Base-by-base conservation (phyloP, 2,113 vertebrate species). In the Megaptera novaeangliae region DNA sequence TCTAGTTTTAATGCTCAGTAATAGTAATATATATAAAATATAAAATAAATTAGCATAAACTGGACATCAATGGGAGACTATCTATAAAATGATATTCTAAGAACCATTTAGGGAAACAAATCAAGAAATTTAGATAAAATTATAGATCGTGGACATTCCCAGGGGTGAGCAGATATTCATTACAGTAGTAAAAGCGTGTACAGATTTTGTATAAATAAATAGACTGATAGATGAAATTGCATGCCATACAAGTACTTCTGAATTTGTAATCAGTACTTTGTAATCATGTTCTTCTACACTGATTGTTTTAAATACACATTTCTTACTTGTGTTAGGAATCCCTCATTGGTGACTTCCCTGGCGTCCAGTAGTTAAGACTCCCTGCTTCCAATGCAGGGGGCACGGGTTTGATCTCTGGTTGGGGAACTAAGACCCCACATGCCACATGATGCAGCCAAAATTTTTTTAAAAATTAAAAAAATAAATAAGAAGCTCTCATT, bases 51-150 rank as follows among this genome's bases (percentile, higher is more conserved):
- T 59, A 89, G 12, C 17, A 82, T 71, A 71, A 95, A 82, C 18
- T 93, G 8, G 20, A 82, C 78, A 49, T 39, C 68, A 57, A 1
- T 68, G 36, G 29, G 5, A 6, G 11, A 27, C 34, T 23, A 91
- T 39, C 11, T 86, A 84, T 80, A 96, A 84, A 72, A 23, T 82
- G 84, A 52, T 93, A 92, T 71, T 89, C 31, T 91, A 88, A 59
- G 18, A 81, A 74, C 13, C 4, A 84, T 44, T 46, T 72, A 20
- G 23, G 9, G 41, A 36, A 36, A 49, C 88, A 49, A 41, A 78
- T 82, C 4, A 91, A 66, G 34, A 94, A 63, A 59, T 55, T 75
- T 77, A 71, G 29, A 64, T 46, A 34, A 94, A 97, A 74, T 80
- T 84, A 31, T 74, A 89, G 44, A 41, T 14, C 61, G 9, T 59